A percentile compares a stretch with the other conserved stretches of the same genome.
These are phyloP conservation scores for Illadopsis cleaveri DNA, from an alignment of 2,113 vertebrate species.

Conservation along the genomic window DNA sequence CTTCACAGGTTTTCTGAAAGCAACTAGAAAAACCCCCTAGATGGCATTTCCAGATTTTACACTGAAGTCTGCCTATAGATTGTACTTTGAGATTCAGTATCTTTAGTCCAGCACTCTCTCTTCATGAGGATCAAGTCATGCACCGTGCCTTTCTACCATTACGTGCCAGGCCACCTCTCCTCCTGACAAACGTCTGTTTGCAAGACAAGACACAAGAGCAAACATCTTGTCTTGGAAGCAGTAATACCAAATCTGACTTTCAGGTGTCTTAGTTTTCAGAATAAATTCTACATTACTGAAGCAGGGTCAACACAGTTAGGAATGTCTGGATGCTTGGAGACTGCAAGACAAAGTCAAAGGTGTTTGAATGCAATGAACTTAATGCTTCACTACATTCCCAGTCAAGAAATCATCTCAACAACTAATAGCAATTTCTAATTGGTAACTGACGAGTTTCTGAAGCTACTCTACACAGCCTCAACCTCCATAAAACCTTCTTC, in stretches of 20 bases:
- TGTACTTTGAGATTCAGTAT: background rate
- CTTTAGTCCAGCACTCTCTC: background rate
- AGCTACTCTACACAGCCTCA: background rate
- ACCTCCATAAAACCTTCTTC: background rate
- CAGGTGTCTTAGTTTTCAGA: background rate
- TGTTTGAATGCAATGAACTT: background rate
- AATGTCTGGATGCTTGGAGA: background rate
- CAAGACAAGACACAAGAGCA: background rate
- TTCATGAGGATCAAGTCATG: background rate
- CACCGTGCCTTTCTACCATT: accelerated
- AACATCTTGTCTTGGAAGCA: background rate
- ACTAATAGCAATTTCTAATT: background rate
- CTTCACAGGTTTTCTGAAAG: background rate
- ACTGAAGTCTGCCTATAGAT: background rate
- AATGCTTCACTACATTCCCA: background rate
- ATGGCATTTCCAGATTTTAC: background rate
- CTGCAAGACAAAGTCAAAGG: background rate
- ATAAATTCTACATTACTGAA: background rate
- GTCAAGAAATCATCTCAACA: background rate
- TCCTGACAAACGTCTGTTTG: background rate
- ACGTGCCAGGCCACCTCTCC: background rate
- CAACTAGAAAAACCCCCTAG: background rate
- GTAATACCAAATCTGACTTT: background rate
- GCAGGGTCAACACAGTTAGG: background rate
- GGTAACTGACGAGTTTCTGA: background rate